Conservation (phyloP, 2,797 vertebrate genomes). For the Knipowitschia caucasica region DNA sequence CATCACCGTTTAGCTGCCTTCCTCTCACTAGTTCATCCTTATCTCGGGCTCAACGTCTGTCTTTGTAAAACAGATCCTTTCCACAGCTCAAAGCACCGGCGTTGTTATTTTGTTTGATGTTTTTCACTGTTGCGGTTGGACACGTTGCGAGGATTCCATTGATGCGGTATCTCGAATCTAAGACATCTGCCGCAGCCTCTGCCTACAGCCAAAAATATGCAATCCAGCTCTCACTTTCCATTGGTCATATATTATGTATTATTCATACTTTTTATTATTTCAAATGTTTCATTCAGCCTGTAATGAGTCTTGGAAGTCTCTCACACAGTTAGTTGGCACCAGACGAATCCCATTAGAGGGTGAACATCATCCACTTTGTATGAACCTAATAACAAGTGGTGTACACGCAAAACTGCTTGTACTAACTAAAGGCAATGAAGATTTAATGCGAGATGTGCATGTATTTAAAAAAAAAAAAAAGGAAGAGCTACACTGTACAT, state of each 20-base stretch:
- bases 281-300: neutral
- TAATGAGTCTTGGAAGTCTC: neutral
- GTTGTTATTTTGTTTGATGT: neutral
- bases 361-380: neutral
- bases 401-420: neutral
- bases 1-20: constrained; percentile 2
- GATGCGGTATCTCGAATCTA: constrained; percentile 38
- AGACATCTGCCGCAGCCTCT: constrained; percentile 12
- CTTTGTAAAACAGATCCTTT: constrained; percentile 7
- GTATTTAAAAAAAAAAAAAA: too few species aligned
- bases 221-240: constrained; percentile 3
- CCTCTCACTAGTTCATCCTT: constrained; percentile 7
- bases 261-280: neutral
- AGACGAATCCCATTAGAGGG: neutral
- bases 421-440: too few species aligned
- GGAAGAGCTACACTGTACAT: too few species aligned
- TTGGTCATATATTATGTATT: neutral
- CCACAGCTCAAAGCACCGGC: neutral
- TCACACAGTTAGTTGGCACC: neutral
- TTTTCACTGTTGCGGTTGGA: constrained; percentile 21
- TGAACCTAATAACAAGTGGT: neutral
- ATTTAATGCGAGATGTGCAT: too few species aligned
- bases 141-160: constrained; percentile 16
- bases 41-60: neutral
- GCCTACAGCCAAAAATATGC: constrained; percentile 32